Percentiles rank a stretch among this genome's conserved stretches.
phyloP scores from a whole-genome alignment of 2,888 invertebrate genomes.

The Melanostoma scalare region DNA sequence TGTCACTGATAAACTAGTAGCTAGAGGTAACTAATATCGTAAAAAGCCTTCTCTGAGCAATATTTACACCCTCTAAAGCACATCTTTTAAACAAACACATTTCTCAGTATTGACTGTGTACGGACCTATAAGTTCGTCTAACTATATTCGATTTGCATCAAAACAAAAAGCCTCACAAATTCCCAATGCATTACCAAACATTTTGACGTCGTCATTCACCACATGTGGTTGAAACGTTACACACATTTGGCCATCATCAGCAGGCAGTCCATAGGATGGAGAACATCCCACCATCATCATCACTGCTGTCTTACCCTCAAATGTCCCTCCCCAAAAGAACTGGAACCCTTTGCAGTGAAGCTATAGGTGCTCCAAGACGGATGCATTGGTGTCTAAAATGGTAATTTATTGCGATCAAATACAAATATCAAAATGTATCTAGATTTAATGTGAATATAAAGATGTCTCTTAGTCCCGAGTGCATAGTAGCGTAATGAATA shows the following conservation, averaged over 20 bases:
- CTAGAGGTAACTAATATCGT: background rate
- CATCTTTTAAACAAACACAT: conserved; percentile 49
- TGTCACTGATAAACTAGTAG: conserved; percentile 52
- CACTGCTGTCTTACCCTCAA: background rate
- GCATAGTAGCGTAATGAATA: conserved; percentile 69
- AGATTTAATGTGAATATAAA: conserved; percentile 72
- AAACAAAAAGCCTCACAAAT: conserved; percentile 49
- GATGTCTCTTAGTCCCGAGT: conserved; percentile 66
- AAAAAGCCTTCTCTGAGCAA: background rate
- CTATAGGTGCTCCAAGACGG: conserved; percentile 45
- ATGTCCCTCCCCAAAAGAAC: background rate
- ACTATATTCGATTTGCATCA: conserved; percentile 43
- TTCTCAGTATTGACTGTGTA: conserved; percentile 54
- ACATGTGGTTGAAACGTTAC: conserved; percentile 64
- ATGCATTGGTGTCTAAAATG: conserved; percentile 72
- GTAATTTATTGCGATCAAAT: conserved; percentile 73
- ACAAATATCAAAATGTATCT: conserved; percentile 72
- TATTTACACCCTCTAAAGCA: background rate
- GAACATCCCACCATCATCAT: conserved; percentile 4
- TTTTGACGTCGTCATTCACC: conserved; percentile 72
- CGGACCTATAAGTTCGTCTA: conserved; percentile 27
- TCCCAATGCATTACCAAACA: conserved; percentile 69
- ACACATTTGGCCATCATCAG: conserved; percentile 61
- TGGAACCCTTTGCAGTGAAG: background rate
- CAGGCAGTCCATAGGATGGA: conserved; percentile 13